Percentiles rank a stretch among this genome's conserved stretches.
Evolutionary conservation across 2,888 invertebrate species (phyloP).

Genomic region (Heliconius ethilla): DNA sequence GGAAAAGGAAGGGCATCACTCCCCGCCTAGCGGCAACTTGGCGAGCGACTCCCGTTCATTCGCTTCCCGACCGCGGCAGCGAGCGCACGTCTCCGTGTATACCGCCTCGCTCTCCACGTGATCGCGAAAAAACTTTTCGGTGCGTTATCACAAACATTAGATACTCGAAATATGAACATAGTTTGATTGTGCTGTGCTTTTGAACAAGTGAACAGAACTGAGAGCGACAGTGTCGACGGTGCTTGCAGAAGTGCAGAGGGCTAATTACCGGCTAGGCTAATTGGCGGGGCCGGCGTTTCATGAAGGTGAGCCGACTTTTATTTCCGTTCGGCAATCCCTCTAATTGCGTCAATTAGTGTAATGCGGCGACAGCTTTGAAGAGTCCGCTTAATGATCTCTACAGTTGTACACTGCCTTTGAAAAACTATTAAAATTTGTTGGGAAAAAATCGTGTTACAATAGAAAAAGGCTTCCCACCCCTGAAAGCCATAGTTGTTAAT

Average conservation of each 20-base stretch:
- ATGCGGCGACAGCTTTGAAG: slow-evolving; percentile 80
- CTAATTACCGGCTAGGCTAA: slow-evolving; percentile 79
- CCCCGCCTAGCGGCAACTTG: slow-evolving; percentile 66
- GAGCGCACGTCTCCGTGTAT: slow-evolving; percentile 59
- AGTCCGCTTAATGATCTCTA: slow-evolving; percentile 76
- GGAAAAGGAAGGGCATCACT: slow-evolving; percentile 71
- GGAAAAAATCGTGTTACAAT: slow-evolving; percentile 41
- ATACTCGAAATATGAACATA: slow-evolving; percentile 62
- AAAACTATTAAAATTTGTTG: slow-evolving; percentile 60
- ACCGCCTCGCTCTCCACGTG: slow-evolving; percentile 51
- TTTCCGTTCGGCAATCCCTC: slow-evolving; percentile 82
- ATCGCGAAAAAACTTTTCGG: slow-evolving; percentile 79
- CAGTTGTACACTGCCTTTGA: slow-evolving; percentile 58
- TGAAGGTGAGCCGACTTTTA: slow-evolving; percentile 82
- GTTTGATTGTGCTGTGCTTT: slow-evolving; percentile 67
- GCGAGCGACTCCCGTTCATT: slow-evolving; percentile 62
- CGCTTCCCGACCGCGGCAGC: slow-evolving; percentile 65
- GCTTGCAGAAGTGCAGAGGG: slow-evolving; percentile 55
- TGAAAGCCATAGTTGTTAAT: slow-evolving; percentile 16
- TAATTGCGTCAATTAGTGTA: slow-evolving; percentile 82
- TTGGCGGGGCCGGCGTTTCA: slow-evolving; percentile 80
- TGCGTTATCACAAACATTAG: slow-evolving; percentile 59
- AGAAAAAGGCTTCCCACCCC: slow-evolving; percentile 29
- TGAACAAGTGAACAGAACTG: slow-evolving; percentile 65
- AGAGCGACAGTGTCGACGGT: slow-evolving; percentile 56